Base-by-base conservation (phyloP, 2,888 invertebrate genomes). In the Agrilus biguttatus region DNA sequence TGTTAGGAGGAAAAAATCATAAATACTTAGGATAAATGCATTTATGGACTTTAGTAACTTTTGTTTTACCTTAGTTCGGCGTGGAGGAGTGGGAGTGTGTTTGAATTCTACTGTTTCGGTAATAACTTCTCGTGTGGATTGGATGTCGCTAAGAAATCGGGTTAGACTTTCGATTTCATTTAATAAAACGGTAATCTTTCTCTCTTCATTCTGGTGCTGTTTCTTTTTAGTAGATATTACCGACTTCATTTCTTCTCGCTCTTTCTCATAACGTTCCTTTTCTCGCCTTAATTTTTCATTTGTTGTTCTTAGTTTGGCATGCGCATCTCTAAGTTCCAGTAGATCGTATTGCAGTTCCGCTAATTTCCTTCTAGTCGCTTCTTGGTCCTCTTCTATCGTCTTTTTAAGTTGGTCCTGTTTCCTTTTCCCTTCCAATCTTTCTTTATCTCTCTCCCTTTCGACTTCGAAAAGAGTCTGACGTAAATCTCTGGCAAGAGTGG, bases 211-310 rank as follows among this genome's bases (percentile, higher is more conserved):
- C 63, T 78, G 71, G 48, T 72, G 73, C 19, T 65, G 53, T 49
- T 68, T 63, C 49, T 68, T 67, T 51, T 67, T 69, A 45, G 69
- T 71, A 42, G 66, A 59, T 40, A 72, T 67, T 37, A 68, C 56
- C 41, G 66, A 63, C 45, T 68, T 67, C 42, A 71, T 60, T 41
- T 73, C 71, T 50, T 84, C 84, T 43, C 86, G 73, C 57, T 89
- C 90, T 51, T 80, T 77, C 55, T 90, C 90, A 58, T 83, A 78
- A 1, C 86, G 73, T 58, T 91, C 90, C 48, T 88, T 84, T 64
- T 92, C 92, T 33, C 89, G 73, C 40, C 90, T 74, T 49, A 92
- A 69, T 58, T 91, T 89, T 59, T 92, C 92, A 61, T 90, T 91
- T 23, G 90, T 87, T 5, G 90, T 90, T 44, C 91, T 73, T 49